Evolutionary conservation across 1,140 invertebrate genomes (phyloP).

Genomic region (Linepithema humile): DNA sequence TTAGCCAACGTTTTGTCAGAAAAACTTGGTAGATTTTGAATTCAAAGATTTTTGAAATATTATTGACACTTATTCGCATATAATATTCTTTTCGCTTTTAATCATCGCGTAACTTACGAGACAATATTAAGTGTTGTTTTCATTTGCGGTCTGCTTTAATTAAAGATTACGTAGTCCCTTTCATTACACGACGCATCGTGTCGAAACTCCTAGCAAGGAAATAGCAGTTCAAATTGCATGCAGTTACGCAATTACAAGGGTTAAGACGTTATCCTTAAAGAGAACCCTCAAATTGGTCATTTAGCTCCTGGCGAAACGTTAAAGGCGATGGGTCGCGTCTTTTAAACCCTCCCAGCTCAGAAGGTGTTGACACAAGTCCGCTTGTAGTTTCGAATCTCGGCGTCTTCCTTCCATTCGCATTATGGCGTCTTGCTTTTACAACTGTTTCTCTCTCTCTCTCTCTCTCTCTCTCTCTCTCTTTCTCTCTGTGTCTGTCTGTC

Average conservation of each 20-base stretch:
- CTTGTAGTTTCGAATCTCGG: slow-evolving; percentile 6
- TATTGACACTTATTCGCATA: neutral
- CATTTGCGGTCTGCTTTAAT: slow-evolving; percentile 30
- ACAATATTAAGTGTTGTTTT: neutral
- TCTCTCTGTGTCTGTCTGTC: slow-evolving; percentile 22
- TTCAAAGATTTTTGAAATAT: neutral
- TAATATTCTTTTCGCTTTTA: neutral
- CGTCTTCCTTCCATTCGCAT: slow-evolving; percentile 3
- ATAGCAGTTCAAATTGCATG: slow-evolving; percentile 61
- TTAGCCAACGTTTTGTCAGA: too few relatives aligned
- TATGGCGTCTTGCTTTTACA: slow-evolving; percentile 24
- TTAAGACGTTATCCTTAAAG: slow-evolving; percentile 66
- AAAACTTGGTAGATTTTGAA: too few relatives aligned
- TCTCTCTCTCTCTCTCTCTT: neutral
- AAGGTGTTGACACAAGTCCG: slow-evolving; percentile 49
- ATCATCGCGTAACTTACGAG: too few relatives aligned
- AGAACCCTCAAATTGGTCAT: slow-evolving; percentile 47
- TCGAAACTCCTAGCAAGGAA: neutral
- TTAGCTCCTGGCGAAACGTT: slow-evolving; percentile 47
- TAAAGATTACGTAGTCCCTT: neutral
- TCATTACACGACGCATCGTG: slow-evolving; percentile 11
- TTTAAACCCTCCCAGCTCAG: slow-evolving; percentile 14
- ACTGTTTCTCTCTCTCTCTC: neutral
- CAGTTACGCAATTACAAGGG: slow-evolving; percentile 61
- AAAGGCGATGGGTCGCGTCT: slow-evolving; percentile 54